These are phyloP conservation scores for Auanema freiburgensis DNA, from an alignment of 2,888 invertebrate species.

Conservation along the genomic window DNA sequence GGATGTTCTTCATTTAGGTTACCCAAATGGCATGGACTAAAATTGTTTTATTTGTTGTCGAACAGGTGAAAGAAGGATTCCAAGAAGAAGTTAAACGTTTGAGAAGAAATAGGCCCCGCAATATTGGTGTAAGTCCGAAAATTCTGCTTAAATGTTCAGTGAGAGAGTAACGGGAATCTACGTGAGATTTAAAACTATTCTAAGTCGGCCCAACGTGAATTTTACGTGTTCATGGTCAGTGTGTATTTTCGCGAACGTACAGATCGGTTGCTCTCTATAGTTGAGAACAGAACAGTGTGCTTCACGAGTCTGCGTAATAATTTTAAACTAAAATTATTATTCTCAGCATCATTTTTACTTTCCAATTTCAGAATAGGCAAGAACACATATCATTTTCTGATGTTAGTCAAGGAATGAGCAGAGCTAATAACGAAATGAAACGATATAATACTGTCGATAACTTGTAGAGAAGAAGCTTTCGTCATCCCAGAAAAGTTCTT, in stretches of 20 bases:
- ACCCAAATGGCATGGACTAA: constrained; percentile 50
- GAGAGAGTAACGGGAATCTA: background rate
- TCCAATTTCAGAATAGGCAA: constrained; percentile 22
- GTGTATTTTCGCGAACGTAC: background rate
- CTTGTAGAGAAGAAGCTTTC: constrained; percentile 11
- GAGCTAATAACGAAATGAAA: constrained; percentile 24
- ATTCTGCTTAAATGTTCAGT: background rate
- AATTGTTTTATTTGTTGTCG: constrained; percentile 47
- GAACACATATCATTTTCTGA: constrained; percentile 27
- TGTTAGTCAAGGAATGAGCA: constrained; percentile 14
- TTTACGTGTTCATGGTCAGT: background rate
- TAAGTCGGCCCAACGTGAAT: background rate
- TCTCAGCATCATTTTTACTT: too few relatives aligned
- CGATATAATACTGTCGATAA: constrained; percentile 34
- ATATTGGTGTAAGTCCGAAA: constrained; percentile 19
- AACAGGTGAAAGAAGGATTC: constrained; percentile 45
- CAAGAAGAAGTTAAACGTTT: constrained; percentile 39
- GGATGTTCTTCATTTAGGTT: constrained; percentile 18
- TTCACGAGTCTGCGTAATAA: background rate
- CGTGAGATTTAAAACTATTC: background rate
- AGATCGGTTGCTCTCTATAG: background rate
- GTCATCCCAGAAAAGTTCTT: too few relatives aligned
- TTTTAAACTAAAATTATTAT: too few relatives aligned
- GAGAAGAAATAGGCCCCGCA: constrained; percentile 26
- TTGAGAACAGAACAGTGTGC: constrained; percentile 6